Base-by-base conservation (phyloP, 2,113 vertebrate species). In the Hydrochoerus hydrochaeris region DNA sequence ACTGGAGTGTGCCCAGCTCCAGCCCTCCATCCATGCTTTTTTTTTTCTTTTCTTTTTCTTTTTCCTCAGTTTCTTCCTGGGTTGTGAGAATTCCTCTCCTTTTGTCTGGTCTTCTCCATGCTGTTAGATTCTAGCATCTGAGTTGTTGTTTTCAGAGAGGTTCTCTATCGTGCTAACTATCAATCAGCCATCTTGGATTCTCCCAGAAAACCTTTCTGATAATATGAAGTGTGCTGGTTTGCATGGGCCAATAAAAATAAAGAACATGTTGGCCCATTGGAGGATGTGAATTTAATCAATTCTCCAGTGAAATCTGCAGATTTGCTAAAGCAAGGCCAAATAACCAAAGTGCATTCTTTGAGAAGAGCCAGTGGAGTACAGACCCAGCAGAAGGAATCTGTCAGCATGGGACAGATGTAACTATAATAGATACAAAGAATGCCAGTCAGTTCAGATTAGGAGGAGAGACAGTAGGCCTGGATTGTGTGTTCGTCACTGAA, bases 401-500 rank as follows among this genome's bases (percentile, higher is more conserved):
- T 71, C 98, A 99, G 78, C 99, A 99, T 87, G 98, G 99, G 96
- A 99, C 98, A 97, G 98, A 98, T 52, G 38, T 98, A 92, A 98
- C 98, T 82, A 84, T 99, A 91, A 97, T 98, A 97, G 98, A 98
- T 89, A 96, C 97, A 73, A 98, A 99, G 98, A 96, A 62, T 96
- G 96, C 35, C 17, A 95, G 60, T 62, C 60, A 62, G 60, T 28
- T 12, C 24, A 62, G 60, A 62, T 62, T 12, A 62, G 98, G 96
- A 78, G 97, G 80, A 20, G 99, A 99, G 52, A 98, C 97, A 11
- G 95, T 97, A 69, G 99, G 99, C 92, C 98, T 98, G 44, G 99
- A 99, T 98, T 99, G 99, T 97, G 99, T 99, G 0, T 99, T 99
- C 96, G 98, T 99, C 95, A 99, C 99, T 98, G 99, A 99, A 97